A percentile compares a stretch with the other conserved stretches of the same genome.
Evolutionary conservation across 2,888 invertebrate genomes (phyloP).

Genomic region (Chloroclystis v-ata): DNA sequence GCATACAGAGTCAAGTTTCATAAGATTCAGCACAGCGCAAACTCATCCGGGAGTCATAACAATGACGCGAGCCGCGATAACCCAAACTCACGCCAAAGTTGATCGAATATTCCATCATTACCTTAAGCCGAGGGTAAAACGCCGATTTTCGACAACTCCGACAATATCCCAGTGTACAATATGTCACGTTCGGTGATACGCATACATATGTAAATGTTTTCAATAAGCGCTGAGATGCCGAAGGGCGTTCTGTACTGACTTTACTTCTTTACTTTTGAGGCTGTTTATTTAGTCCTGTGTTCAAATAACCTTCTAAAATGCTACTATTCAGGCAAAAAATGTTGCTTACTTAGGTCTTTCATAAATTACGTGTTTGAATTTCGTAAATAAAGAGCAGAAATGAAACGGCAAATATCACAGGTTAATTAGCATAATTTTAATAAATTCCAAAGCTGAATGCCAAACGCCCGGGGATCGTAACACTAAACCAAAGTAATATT

Average conservation of each 20-base stretch:
- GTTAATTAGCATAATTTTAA: constrained; percentile 32
- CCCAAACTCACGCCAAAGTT: constrained; percentile 39
- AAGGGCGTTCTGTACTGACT: constrained; percentile 42
- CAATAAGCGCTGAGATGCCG: constrained; percentile 48
- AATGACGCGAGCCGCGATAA: constrained; percentile 41
- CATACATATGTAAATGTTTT: constrained; percentile 71
- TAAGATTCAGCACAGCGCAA: constrained; percentile 7
- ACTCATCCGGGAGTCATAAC: constrained; percentile 38
- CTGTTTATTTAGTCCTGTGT: constrained; percentile 7
- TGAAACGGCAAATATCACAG: constrained; percentile 21
- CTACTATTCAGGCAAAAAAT: background rate
- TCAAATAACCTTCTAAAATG: constrained; percentile 5
- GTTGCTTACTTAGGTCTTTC: background rate
- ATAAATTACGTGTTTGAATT: constrained; percentile 4
- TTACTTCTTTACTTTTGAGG: constrained; percentile 23
- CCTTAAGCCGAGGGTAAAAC: constrained; percentile 52
- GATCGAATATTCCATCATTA: constrained; percentile 59
- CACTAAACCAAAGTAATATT: constrained; percentile 41
- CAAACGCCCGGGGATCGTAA: constrained; percentile 32
- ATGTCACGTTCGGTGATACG: constrained; percentile 45
- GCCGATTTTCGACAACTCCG: constrained; percentile 51
- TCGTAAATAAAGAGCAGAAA: constrained; percentile 15
- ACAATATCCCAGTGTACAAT: constrained; percentile 53
- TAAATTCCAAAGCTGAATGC: constrained; percentile 35
- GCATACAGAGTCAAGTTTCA: constrained; percentile 3